Conservation (phyloP, 1,140 invertebrate genomes). For the Copidosoma floridanum region DNA sequence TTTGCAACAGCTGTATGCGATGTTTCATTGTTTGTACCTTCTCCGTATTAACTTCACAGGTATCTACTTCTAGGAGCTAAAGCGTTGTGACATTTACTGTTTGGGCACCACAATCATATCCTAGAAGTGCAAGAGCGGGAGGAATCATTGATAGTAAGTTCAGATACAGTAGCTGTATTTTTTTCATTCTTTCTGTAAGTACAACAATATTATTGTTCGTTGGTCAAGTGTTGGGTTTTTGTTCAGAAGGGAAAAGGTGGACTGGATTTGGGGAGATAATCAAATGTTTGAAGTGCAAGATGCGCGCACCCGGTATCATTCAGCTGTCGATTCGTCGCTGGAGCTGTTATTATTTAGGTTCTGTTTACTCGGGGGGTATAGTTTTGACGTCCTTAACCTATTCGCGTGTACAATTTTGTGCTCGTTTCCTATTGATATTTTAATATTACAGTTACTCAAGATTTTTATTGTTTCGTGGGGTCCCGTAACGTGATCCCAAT, state of each 20-base stretch:
- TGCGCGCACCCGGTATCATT: no score
- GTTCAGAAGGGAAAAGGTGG: no score
- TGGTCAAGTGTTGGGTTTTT: no score
- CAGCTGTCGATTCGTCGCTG: no score
- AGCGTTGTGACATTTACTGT: not conserved
- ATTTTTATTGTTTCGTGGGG: not conserved
- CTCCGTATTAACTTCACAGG: not conserved
- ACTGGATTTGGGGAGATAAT: not conserved
- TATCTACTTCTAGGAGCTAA: not conserved
- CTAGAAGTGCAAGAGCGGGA: not conserved
- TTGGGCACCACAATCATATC: no score
- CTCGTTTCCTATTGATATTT: not conserved
- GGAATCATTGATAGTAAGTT: not conserved
- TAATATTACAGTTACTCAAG: not conserved
- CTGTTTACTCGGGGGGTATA: no score
- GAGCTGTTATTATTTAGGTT: no score
- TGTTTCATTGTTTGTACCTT: not conserved
- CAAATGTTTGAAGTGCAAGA: not conserved
- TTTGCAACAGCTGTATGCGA: not conserved
- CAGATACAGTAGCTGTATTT: no score
- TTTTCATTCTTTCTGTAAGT: no score
- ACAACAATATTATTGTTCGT: no score
- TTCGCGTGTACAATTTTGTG: not conserved
- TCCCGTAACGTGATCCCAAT: not conserved
- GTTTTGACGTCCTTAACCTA: not conserved